Base-by-base conservation (phyloP, 2,113 vertebrate genomes). In the Aptenodytes forsteri region DNA sequence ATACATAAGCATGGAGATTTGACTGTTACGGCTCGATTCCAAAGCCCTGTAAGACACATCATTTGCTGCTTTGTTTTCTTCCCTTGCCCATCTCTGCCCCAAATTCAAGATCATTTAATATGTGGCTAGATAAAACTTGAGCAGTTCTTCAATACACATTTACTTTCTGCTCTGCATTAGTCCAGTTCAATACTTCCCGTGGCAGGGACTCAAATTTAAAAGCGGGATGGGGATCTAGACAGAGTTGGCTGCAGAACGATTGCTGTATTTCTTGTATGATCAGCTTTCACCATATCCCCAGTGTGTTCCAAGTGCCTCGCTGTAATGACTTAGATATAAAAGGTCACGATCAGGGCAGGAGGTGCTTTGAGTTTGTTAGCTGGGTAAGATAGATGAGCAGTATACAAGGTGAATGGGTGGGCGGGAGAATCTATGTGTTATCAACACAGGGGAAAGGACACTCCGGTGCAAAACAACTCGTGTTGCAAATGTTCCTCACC, bases 281-380 rank as follows among this genome's bases (percentile, higher is more conserved):
- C 73, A 85, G 87, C 87, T 96, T 94, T 93, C 92, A 73, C n/a
- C 38, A 44, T 91, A 88, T 90, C 90, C 95, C 72, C 76, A 71
- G 67, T 46, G 83, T 87, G 92, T 11, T 62, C 54, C 89, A 75
- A 78, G 52, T 38, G 82, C 70, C 52, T 58, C 2, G 2, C 55
- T 97, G 77, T 96, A 94, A 91, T 92, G 71, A 66, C 69, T 79
- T 91, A 84, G 96, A 97, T 96, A 96, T 92, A 96, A 97, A 87
- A 92, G 67, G 80, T 65, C 83, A 62, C 10, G 49, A 77, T 64
- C 66, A 42, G 86, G 72, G 87, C 94, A 83, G 94, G 92, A 77
- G 65, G 40, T 93, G 82, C 47, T 96, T 83, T n/a, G 73, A 76
- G 87, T 81, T 95, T 95, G 88, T 93, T 97, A 95, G 93, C 58